Evolutionary conservation across 2,113 vertebrate genomes (phyloP).

Genomic region (Butorides virescens): DNA sequence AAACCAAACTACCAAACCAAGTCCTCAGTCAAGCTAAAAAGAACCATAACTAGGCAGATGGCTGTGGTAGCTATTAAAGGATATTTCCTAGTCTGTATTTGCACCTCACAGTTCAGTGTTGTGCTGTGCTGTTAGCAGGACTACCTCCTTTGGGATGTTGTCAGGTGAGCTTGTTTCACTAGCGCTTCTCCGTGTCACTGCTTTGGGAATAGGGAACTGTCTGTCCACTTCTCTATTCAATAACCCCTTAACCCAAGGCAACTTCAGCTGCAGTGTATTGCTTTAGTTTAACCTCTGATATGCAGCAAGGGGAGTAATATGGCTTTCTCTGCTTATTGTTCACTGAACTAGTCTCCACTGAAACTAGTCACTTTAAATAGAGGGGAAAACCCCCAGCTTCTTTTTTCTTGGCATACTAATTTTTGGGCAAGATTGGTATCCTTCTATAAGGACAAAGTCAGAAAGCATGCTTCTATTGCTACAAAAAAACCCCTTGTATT

Average conservation of each 20-base stretch:
- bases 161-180: not conserved
- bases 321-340: not conserved
- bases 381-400: rapidly evolving
- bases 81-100: not conserved
- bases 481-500: not conserved
- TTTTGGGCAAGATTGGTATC: not conserved
- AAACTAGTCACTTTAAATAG: not conserved
- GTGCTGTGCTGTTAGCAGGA: not conserved
- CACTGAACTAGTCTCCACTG: not conserved
- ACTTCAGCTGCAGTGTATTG: not conserved
- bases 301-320: not conserved
- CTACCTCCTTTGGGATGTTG: not conserved
- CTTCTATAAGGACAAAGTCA: not conserved
- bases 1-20: not conserved
- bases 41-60: not conserved
- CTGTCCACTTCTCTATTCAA: not conserved
- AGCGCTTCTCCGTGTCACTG: not conserved
- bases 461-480: not conserved
- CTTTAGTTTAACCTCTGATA: not conserved
- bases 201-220: not conserved
- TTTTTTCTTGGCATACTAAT: not conserved
- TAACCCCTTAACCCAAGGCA: not conserved
- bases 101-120: not conserved
- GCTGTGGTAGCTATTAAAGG: not conserved
- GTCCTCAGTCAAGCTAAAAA: not conserved